Evolutionary conservation across 2,888 invertebrate genomes (phyloP).

Genomic region (Cantharis lateralis): DNA sequence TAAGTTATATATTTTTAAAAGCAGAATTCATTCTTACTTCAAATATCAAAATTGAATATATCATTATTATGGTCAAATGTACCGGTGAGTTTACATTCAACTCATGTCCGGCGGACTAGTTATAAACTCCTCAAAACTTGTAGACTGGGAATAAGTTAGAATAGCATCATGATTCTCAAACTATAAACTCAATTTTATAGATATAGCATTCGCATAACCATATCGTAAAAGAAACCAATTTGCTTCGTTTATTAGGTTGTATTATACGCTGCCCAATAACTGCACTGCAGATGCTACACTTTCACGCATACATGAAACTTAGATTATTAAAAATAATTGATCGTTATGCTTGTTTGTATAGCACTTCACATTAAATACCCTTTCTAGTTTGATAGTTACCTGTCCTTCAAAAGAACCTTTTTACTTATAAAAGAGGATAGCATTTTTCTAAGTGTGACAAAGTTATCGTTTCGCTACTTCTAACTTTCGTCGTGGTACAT

Average conservation of each 20-base stretch:
- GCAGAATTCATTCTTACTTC: constrained; percentile 3
- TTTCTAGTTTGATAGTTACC: neutral
- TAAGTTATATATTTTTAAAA: neutral
- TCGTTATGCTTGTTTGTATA: neutral
- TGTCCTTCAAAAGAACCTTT: neutral
- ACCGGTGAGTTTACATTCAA: constrained; percentile 24
- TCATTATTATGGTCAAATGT: constrained; percentile 31
- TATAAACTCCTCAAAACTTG: constrained; percentile 30
- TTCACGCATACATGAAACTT: neutral
- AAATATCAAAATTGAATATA: constrained; percentile 26
- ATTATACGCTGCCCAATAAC: neutral
- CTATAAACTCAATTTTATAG: constrained; percentile 30
- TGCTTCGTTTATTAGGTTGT: constrained; percentile 14
- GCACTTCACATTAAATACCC: neutral
- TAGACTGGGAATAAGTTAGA: constrained; percentile 26
- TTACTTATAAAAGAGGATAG: neutral
- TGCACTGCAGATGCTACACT: constrained; percentile 1
- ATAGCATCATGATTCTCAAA: constrained; percentile 29
- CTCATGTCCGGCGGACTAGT: constrained; percentile 28
- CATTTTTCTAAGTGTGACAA: neutral
- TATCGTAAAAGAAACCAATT: constrained; percentile 24
- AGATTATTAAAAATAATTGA: neutral
- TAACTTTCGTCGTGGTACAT: neutral
- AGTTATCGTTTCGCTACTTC: neutral
- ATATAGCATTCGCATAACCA: constrained; percentile 26